These are phyloP conservation scores for Hemitrygon akajei DNA, from an alignment of 2,797 vertebrate species.

Conservation along the genomic window DNA sequence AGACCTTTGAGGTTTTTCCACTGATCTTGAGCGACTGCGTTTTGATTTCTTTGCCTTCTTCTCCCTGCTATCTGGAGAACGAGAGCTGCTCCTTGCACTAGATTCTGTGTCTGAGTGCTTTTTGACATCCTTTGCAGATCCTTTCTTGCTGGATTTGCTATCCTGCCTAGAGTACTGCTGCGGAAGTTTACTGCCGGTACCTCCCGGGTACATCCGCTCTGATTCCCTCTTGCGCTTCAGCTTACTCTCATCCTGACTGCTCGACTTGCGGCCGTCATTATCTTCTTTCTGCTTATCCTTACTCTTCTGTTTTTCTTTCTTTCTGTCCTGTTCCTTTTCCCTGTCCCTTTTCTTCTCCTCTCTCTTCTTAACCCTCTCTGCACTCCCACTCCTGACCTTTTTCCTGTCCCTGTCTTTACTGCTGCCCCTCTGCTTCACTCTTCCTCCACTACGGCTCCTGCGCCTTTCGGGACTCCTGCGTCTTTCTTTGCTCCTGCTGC, in stretches of 20 bases:
- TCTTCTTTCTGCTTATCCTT: conserved; percentile 59
- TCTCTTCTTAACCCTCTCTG: conserved; percentile 78
- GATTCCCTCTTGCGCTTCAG: conserved; percentile 69
- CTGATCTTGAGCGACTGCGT: conserved; percentile 91
- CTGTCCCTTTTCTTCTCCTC: conserved; percentile 63
- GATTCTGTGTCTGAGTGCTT: conserved; percentile 84
- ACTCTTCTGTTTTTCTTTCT: conserved; percentile 69
- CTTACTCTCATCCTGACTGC: conserved; percentile 69
- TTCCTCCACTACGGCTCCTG: conserved; percentile 67
- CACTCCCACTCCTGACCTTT: conserved; percentile 74
- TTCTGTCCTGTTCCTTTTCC: conserved; percentile 74
- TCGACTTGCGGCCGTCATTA: conserved; percentile 66
- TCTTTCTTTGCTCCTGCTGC: conserved; percentile 66
- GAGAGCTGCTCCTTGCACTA: conserved; percentile 82
- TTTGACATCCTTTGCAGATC: conserved; percentile 80
- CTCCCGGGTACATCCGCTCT: conserved; percentile 69
- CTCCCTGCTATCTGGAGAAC: conserved; percentile 84
- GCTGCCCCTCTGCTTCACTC: conserved; percentile 78
- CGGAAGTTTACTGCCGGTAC: conserved; percentile 69
- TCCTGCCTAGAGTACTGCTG: conserved; percentile 77
- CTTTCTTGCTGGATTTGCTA: conserved; percentile 71
- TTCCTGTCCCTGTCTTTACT: conserved; percentile 82
- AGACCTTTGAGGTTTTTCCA: conserved; percentile 99
- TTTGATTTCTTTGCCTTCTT: conserved; percentile 97
- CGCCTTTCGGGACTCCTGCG: conserved; percentile 65